A percentile compares a stretch with the other conserved stretches of the same genome.
Conservation (phyloP, 2,113 vertebrate species). For the Mustelus asterias region DNA sequence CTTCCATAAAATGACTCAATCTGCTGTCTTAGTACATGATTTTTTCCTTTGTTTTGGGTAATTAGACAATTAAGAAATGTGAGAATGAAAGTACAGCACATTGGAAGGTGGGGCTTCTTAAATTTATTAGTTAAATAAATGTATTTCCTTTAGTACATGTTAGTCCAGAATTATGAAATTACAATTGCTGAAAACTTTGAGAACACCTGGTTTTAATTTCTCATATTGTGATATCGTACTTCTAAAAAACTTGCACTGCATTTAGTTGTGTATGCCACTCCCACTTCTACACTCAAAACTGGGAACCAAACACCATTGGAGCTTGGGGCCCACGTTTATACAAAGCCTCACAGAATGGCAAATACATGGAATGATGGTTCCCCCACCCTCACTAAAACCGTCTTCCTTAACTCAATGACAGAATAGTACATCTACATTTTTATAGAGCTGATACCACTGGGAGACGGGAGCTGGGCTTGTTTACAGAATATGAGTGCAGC, state of each 20-base stretch:
- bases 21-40: neutral
- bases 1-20: neutral
- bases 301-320: neutral
- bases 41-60: neutral
- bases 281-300: neutral
- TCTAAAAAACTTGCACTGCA: neutral
- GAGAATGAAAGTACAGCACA: neutral
- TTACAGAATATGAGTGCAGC: neutral
- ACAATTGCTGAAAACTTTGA: neutral
- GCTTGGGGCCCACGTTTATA: neutral
- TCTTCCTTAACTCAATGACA: neutral
- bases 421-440: neutral
- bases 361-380: neutral
- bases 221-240: neutral
- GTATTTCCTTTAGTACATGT: neutral
- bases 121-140: neutral
- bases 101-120: neutral
- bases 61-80: neutral
- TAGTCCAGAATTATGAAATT: neutral
- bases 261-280: neutral
- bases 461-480: neutral
- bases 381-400: neutral
- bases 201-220: neutral
- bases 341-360: neutral
- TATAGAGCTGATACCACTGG: neutral